These are phyloP conservation scores for Tetragonisca angustula DNA, from an alignment of 2,888 invertebrate species.

Conservation along the genomic window DNA sequence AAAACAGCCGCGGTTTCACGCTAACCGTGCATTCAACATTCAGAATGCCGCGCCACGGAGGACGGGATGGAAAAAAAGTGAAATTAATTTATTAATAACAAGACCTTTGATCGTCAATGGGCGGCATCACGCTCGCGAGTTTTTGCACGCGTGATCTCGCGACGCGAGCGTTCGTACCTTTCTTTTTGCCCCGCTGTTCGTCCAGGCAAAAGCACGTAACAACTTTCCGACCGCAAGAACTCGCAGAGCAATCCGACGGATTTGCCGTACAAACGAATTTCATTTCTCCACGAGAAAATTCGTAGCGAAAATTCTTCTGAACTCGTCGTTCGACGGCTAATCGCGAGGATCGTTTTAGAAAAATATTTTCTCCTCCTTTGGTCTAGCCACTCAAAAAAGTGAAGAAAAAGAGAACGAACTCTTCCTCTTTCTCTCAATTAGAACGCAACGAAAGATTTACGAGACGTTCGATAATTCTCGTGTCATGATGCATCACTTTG, in stretches of 20 bases:
- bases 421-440: constrained; percentile 23
- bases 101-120: constrained; percentile 38
- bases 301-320: constrained; percentile 30
- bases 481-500: constrained; percentile 64
- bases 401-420: neutral
- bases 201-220: constrained; percentile 13
- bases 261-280: constrained; percentile 52
- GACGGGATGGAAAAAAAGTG: neutral
- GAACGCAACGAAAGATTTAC: constrained; percentile 56
- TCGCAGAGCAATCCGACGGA: constrained; percentile 43
- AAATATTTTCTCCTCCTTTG: neutral
- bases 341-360: neutral
- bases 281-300: constrained; percentile 2
- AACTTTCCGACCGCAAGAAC: constrained; percentile 37
- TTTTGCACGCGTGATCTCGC: constrained; percentile 25
- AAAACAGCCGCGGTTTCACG: constrained; percentile 1
- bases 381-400: neutral
- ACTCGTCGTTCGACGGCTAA: constrained; percentile 2
- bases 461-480: constrained; percentile 53
- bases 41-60: too few species aligned
- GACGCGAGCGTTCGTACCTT: neutral
- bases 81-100: constrained; percentile 1
- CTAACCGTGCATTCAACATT: neutral
- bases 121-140: constrained; percentile 14
- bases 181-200: neutral